Evolutionary conservation across 2,888 invertebrate genomes (phyloP).

Genomic region (Drosophila monieri): DNA sequence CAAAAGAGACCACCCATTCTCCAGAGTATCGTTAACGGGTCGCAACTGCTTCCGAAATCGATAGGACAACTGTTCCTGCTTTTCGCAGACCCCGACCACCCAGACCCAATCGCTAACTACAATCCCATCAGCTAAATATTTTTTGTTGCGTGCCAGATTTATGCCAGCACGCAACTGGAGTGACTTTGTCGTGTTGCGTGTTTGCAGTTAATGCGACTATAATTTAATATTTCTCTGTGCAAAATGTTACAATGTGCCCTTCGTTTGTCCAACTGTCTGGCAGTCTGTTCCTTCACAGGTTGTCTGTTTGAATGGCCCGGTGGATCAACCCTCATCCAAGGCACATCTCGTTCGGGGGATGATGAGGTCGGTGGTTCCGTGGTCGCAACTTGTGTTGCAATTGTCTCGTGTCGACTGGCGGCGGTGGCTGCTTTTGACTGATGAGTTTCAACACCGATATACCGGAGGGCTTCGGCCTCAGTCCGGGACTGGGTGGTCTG

Average conservation of each 20-base stretch:
- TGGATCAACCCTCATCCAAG: constrained; percentile 39
- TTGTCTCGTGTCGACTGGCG: constrained; percentile 48
- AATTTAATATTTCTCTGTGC: constrained; percentile 69
- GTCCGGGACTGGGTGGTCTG: not conserved
- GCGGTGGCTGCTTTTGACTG: constrained; percentile 60
- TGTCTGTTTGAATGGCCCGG: constrained; percentile 3
- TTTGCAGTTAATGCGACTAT: constrained; percentile 72
- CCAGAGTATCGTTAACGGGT: constrained; percentile 6
- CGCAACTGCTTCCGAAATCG: constrained; percentile 40
- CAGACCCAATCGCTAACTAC: constrained; percentile 1
- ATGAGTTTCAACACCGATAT: constrained; percentile 65
- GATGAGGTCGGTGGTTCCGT: constrained; percentile 19
- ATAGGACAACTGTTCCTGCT: constrained; percentile 36
- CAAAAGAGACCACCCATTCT: not conserved
- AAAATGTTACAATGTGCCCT: constrained; percentile 57
- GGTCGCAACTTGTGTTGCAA: constrained; percentile 65
- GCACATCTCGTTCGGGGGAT: constrained; percentile 36
- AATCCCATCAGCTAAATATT: constrained; percentile 37
- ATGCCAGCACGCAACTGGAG: constrained; percentile 58
- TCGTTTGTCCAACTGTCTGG: constrained; percentile 11
- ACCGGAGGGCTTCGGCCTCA: not conserved
- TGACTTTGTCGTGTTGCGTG: constrained; percentile 72
- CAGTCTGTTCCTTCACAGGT: not conserved
- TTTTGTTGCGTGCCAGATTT: constrained; percentile 65
- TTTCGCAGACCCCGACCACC: not conserved